These are phyloP conservation scores for Hirtodrosophila alboralis DNA, from an alignment of 2,888 invertebrate species.

Conservation along the genomic window DNA sequence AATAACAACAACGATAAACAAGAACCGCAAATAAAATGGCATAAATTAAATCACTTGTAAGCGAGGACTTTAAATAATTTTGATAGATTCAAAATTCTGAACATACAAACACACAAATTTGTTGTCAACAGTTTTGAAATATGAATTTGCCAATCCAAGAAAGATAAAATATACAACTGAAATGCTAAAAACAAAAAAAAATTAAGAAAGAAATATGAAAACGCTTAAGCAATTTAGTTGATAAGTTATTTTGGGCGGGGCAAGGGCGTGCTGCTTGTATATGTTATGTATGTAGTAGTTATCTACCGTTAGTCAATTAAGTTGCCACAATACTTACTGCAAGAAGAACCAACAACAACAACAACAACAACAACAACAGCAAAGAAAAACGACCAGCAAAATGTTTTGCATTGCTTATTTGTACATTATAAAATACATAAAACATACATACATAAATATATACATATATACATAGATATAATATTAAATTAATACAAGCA, in stretches of 20 bases:
- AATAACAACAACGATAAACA: conserved; percentile 11
- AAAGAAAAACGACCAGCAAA: conserved; percentile 21
- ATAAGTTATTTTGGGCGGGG: conserved; percentile 27
- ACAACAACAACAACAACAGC: conserved; percentile 19
- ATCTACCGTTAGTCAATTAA: conserved; percentile 74
- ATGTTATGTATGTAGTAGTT: conserved; percentile 50
- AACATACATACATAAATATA: conserved; percentile 26
- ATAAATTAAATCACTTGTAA: conserved; percentile 33
- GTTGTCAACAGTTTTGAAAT: conserved; percentile 34
- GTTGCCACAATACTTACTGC: conserved; percentile 75
- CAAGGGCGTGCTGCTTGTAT: conserved; percentile 27
- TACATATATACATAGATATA: conserved; percentile 37
- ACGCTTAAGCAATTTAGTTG: conserved; percentile 44
- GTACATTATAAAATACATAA: conserved; percentile 53
- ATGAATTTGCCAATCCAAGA: conserved; percentile 15
- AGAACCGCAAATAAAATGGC: conserved; percentile 25
- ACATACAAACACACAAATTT: conserved; percentile 24
- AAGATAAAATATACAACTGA: conserved; percentile 16
- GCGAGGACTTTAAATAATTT: conserved; percentile 14
- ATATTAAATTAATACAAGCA: conserved; percentile 49
- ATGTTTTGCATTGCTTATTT: conserved; percentile 50
- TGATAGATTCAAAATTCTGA: conserved; percentile 43
- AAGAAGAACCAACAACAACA: conserved; percentile 31
- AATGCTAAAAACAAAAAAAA: too few relatives aligned
- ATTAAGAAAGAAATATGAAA: too few relatives aligned